These are phyloP conservation scores for Nemapogon koenigi DNA, from an alignment of 2,888 invertebrate genomes.

Conservation along the genomic window DNA sequence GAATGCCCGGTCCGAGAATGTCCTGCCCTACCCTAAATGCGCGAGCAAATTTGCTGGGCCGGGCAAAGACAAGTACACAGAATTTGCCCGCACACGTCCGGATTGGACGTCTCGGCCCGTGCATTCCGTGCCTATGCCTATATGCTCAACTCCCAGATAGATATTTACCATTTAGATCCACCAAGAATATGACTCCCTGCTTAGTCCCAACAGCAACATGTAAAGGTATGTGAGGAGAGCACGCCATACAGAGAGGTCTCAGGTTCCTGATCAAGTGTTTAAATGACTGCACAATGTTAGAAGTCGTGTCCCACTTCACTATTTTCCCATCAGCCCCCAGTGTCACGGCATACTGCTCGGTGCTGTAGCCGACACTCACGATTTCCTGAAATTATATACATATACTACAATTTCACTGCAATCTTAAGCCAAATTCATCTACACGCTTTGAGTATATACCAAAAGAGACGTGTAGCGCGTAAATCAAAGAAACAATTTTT, in stretches of 20 bases:
- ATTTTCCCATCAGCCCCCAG: constrained; percentile 51
- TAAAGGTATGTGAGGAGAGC: constrained; percentile 36
- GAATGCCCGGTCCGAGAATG: too few species aligned
- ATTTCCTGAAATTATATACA: constrained; percentile 36
- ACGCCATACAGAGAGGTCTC: constrained; percentile 38
- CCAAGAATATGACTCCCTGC: constrained; percentile 46
- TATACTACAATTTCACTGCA: constrained; percentile 3
- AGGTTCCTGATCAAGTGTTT: constrained; percentile 28
- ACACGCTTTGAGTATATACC: too few species aligned
- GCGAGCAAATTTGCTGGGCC: too few species aligned
- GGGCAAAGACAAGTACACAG: too few species aligned
- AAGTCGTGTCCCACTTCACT: constrained; percentile 57
- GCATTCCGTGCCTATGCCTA: too few species aligned
- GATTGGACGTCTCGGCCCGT: too few species aligned
- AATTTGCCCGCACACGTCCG: too few species aligned
- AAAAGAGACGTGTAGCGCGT: too few species aligned
- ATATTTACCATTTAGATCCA: constrained; percentile 39
- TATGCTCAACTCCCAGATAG: too few species aligned
- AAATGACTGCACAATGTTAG: constrained; percentile 48
- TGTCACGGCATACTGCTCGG: constrained; percentile 46
- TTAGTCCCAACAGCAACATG: constrained; percentile 51
- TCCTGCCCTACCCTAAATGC: too few species aligned
- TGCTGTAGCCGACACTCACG: constrained; percentile 51
- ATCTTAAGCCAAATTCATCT: too few species aligned
- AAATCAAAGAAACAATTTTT: too few species aligned